Conservation (phyloP, 53 echinoderm and acorn worm genomes). For the Apostichopus leukothele region DNA sequence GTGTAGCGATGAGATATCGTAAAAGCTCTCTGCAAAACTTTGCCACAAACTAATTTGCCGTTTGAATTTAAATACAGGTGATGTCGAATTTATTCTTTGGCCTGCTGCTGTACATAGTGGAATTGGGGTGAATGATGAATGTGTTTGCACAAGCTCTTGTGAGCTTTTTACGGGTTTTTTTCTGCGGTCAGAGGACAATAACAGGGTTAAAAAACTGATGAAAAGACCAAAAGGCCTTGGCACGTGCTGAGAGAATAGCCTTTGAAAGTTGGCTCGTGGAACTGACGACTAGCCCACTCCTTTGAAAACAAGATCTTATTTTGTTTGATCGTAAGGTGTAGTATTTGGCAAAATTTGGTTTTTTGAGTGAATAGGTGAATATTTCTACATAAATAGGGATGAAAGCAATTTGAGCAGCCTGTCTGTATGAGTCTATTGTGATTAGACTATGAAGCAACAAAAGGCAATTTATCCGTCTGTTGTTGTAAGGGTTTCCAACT, state of each 20-base stretch:
- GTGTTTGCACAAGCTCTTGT: slow-evolving; percentile 19
- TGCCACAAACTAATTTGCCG: background rate
- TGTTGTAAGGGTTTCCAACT: background rate
- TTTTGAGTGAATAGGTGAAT: background rate
- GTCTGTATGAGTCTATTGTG: background rate
- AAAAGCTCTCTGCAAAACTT: background rate
- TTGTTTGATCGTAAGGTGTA: slow-evolving; percentile 21
- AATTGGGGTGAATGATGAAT: background rate
- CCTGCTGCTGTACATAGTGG: background rate
- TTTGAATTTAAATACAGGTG: slow-evolving; percentile 46
- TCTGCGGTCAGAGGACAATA: slow-evolving; percentile 22
- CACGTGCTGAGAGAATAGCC: slow-evolving; percentile 36
- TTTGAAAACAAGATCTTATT: slow-evolving; percentile 13
- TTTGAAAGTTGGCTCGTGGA: slow-evolving; percentile 36
- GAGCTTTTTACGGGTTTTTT: background rate
- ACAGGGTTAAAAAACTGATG: background rate
- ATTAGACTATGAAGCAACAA: background rate
- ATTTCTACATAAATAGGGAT: slow-evolving; percentile 41
- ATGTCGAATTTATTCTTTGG: background rate
- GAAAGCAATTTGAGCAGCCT: slow-evolving; percentile 17
- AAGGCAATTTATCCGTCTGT: background rate
- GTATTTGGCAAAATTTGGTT: slow-evolving; percentile 21
- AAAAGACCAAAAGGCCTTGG: slow-evolving; percentile 25
- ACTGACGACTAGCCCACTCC: background rate
- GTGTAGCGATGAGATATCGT: background rate